phyloP scores from a whole-genome alignment of 2,888 invertebrate species.

The Amiota minor region DNA sequence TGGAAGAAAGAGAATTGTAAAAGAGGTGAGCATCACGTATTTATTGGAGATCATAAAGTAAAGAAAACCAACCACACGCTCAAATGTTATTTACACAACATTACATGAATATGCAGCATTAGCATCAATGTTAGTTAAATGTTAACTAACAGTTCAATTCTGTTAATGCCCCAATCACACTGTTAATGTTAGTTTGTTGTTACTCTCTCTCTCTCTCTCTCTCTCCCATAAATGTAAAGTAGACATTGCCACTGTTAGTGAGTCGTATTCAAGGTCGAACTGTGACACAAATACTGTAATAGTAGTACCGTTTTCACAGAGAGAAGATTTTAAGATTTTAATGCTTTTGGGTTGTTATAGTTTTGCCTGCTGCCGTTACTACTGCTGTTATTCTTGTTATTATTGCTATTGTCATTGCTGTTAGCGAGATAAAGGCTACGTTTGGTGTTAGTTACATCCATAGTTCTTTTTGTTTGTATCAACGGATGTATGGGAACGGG shows the following conservation, averaged over 20 bases:
- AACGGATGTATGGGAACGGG: background rate
- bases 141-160: too few relatives aligned
- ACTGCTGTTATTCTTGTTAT: constrained; percentile 9
- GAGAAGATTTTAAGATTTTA: too few relatives aligned
- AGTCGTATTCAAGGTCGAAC: constrained; percentile 59
- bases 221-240: too few relatives aligned
- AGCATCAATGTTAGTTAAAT: too few relatives aligned
- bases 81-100: too few relatives aligned
- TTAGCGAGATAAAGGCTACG: background rate
- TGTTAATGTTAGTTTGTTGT: too few relatives aligned
- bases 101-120: too few relatives aligned
- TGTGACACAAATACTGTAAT: constrained; percentile 57
- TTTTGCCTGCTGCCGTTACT: constrained; percentile 4
- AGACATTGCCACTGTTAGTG: constrained; percentile 24
- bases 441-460: background rate
- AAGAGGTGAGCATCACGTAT: too few relatives aligned
- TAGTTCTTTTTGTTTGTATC: background rate
- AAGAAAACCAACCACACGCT: background rate
- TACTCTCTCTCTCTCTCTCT: too few relatives aligned
- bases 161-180: too few relatives aligned
- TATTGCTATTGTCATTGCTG: constrained; percentile 8
- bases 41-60: background rate
- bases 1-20: too few relatives aligned
- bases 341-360: background rate
- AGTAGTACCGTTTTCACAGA: background rate